A percentile compares a stretch with the other conserved stretches of the same genome.
Evolutionary conservation across 2,797 vertebrate species (phyloP).

Genomic region (Carcharodon carcharias): DNA sequence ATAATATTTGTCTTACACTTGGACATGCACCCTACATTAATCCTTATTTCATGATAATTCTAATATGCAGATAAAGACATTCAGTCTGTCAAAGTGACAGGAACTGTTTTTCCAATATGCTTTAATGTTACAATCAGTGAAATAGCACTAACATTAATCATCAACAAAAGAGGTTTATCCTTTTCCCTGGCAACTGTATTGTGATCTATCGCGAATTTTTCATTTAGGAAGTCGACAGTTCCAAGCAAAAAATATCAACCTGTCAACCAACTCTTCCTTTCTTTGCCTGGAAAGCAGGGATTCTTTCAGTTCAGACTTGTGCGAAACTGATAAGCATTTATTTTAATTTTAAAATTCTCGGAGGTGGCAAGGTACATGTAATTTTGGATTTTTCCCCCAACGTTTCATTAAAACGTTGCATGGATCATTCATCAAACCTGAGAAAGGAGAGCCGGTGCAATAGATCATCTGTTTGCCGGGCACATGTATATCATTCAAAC

Average conservation of each 20-base stretch:
- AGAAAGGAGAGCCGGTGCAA: constrained; percentile 44
- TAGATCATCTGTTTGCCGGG: constrained; percentile 46
- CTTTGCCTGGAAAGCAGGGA: not conserved
- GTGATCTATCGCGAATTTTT: not conserved
- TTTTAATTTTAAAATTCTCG: constrained; percentile 42
- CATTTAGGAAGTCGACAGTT: constrained; percentile 9
- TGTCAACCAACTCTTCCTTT: not conserved
- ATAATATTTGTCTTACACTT: not conserved
- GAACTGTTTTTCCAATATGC: not conserved
- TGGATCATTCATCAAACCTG: constrained; percentile 49
- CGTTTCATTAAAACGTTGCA: constrained; percentile 49
- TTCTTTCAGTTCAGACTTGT: not conserved
- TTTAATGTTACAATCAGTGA: not conserved
- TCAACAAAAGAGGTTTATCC: not conserved
- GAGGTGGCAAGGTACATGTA: constrained; percentile 37
- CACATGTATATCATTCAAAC: constrained; percentile 49
- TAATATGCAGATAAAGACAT: not conserved
- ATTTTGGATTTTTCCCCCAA: constrained; percentile 45
- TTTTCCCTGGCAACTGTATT: not conserved
- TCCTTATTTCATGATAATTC: not conserved
- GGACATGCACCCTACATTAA: not conserved
- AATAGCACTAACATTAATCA: not conserved
- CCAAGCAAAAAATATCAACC: not conserved
- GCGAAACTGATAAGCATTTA: constrained; percentile 37
- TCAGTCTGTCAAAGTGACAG: not conserved